phyloP scores from a whole-genome alignment of 2,113 vertebrate genomes.

The Piaya cayana region DNA sequence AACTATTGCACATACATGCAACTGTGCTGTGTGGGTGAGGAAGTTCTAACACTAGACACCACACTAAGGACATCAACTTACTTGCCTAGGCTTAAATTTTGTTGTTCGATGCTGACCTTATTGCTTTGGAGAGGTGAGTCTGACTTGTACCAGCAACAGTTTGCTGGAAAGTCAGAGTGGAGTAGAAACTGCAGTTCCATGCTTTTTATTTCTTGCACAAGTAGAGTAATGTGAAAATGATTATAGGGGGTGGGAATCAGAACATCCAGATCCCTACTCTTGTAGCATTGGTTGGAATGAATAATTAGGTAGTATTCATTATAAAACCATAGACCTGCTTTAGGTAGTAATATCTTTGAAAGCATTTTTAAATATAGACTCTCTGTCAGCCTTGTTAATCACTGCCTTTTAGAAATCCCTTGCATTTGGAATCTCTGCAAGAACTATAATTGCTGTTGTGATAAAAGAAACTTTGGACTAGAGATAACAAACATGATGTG shows the following conservation, averaged over 20 bases:
- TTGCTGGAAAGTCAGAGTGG: not conserved
- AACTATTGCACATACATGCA: no score
- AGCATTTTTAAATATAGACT: not conserved
- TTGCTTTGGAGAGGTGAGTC: not conserved
- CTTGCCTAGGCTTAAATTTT: not conserved
- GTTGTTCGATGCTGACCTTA: not conserved
- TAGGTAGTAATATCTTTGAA: not conserved
- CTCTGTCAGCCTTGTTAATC: not conserved
- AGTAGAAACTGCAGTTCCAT: not conserved
- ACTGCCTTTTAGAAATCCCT: not conserved
- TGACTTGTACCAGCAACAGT: not conserved
- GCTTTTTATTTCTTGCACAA: not conserved
- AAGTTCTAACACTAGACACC: not conserved
- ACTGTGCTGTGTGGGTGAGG: fast-evolving
- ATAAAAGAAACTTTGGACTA: not conserved
- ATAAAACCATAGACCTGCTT: not conserved
- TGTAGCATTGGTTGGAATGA: not conserved
- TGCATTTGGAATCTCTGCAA: not conserved
- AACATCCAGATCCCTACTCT: not conserved
- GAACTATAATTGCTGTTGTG: not conserved
- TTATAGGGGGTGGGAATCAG: fast-evolving
- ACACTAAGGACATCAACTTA: not conserved
- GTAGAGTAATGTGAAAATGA: not conserved
- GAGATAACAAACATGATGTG: not conserved
- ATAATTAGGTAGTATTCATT: not conserved